These are phyloP conservation scores for Electrona antarctica DNA, from an alignment of 2,113 vertebrate species.

Conservation along the genomic window DNA sequence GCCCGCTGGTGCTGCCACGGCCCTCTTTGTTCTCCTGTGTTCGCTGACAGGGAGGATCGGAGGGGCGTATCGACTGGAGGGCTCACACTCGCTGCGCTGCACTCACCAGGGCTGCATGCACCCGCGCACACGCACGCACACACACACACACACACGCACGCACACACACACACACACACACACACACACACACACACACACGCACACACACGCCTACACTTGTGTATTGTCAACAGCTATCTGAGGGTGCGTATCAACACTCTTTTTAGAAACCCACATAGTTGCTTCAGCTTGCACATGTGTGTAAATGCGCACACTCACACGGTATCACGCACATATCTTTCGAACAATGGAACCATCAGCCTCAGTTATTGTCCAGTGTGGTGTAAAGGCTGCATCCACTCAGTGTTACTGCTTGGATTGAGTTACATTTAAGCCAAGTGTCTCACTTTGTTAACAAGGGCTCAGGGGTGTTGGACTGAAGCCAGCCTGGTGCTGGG, in stretches of 20 bases:
- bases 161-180: conserved; percentile 15
- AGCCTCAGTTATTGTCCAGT: conserved; percentile 40
- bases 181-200: conserved; percentile 7
- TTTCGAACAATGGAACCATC: conserved; percentile 23
- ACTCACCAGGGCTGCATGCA: conserved; percentile 61
- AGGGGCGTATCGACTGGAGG: conserved; percentile 56
- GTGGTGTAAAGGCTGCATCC: conserved; percentile 20
- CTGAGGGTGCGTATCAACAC: no score
- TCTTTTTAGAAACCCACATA: no score
- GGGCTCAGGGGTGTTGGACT: conserved; percentile 2
- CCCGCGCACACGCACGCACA: conserved; percentile 14
- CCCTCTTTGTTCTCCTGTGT: conserved; percentile 72
- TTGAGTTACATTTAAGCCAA: conserved; percentile 25
- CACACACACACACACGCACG: conserved; percentile 9
- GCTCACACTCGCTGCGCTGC: conserved; percentile 46
- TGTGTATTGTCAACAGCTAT: no score
- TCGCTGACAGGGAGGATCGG: conserved; percentile 62
- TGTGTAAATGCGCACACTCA: conserved; percentile 8
- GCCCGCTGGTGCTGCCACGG: conserved; percentile 63
- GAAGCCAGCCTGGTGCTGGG: conserved; percentile 32
- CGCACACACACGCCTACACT: conserved; percentile 1
- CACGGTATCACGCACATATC: background rate
- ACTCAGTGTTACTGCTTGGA: conserved; percentile 7
- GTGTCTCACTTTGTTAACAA: conserved; percentile 44
- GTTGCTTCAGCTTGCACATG: background rate